Percentiles rank a stretch among this genome's conserved stretches.
Conservation (phyloP, 2,888 invertebrate species). For the Rhogogaster chlorosoma region DNA sequence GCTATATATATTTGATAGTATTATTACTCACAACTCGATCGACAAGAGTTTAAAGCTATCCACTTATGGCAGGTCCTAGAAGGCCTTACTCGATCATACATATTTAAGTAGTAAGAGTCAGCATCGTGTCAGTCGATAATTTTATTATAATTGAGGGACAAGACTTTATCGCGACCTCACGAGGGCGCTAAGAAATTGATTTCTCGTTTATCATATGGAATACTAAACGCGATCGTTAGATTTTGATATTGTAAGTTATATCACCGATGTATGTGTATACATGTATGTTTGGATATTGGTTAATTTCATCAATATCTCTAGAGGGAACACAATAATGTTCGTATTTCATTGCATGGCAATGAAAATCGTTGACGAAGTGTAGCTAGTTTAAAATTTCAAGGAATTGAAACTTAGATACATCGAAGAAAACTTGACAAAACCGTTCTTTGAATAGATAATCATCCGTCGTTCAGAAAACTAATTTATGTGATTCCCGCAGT, state of each 20-base stretch:
- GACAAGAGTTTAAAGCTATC: not conserved
- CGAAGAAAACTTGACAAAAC: no score
- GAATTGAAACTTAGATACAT: no score
- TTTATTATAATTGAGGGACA: not conserved
- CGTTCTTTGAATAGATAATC: no score
- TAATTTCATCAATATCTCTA: not conserved
- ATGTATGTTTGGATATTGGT: no score
- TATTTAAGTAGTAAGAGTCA: not conserved
- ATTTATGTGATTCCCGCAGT: no score
- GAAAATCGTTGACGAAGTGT: no score
- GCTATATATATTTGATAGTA: not conserved
- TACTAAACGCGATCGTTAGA: not conserved
- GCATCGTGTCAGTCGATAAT: slow-evolving; percentile 1
- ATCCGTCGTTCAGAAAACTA: no score
- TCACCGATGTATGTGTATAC: not conserved
- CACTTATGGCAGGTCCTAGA: not conserved
- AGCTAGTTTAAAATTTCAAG: no score
- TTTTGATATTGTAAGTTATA: not conserved
- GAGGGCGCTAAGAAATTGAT: not conserved
- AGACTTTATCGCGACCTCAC: not conserved
- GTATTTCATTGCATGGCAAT: not conserved
- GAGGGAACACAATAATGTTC: not conserved
- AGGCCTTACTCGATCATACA: not conserved
- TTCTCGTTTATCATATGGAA: not conserved
- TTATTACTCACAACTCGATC: not conserved